phyloP scores from a whole-genome alignment of 2,113 vertebrate genomes.

The Leiothrix lutea region DNA sequence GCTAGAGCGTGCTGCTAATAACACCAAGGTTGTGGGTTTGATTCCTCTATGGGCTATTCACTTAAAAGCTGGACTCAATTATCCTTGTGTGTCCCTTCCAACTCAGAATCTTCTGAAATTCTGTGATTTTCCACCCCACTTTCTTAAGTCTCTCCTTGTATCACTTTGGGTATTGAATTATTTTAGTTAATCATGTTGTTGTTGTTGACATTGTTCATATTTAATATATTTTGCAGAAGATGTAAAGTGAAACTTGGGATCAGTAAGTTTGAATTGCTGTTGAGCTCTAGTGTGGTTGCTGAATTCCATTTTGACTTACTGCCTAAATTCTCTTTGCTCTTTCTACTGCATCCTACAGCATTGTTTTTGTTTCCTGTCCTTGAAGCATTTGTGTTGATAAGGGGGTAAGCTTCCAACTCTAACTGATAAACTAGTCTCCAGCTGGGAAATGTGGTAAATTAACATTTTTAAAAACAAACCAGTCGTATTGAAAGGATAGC shows the following conservation, averaged over 20 bases:
- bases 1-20: neutral
- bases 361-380: neutral
- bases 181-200: neutral
- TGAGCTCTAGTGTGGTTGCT: neutral
- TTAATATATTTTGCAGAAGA: neutral
- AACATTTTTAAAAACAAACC: neutral
- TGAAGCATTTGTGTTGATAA: neutral
- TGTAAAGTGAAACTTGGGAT: neutral
- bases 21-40: too few species aligned
- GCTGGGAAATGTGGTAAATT: neutral
- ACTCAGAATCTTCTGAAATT: neutral
- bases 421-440: neutral
- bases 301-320: neutral
- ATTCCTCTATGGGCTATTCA: neutral
- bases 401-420: neutral
- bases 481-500: neutral
- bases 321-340: neutral
- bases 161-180: neutral
- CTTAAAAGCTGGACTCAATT: neutral
- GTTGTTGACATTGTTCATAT: neutral
- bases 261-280: neutral
- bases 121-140: neutral
- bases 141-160: neutral
- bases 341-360: neutral
- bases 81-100: neutral